These are phyloP conservation scores for Oscheius sp. DNA, from an alignment of 2,888 invertebrate genomes.

Conservation along the genomic window DNA sequence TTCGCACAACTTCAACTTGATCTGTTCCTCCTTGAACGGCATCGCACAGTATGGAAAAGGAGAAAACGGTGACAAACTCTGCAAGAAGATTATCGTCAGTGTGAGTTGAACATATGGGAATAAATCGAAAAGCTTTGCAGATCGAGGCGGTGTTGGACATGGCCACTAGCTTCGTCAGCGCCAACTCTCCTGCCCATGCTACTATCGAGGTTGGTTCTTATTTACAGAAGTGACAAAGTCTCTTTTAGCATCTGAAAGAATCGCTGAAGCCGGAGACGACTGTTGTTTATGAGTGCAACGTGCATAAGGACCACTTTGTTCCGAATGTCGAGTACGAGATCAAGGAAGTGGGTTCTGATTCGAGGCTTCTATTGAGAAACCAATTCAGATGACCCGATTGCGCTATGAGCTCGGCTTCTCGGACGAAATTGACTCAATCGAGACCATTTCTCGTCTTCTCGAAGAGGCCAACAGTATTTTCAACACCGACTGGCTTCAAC, in stretches of 20 bases:
- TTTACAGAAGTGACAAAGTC: not conserved
- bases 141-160: not conserved
- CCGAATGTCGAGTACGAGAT: not conserved
- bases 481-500: constrained; percentile 1
- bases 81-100: constrained; percentile 3
- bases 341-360: not conserved
- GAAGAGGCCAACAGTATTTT: constrained; percentile 20
- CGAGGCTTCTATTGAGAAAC: not conserved
- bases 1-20: not conserved
- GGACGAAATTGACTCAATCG: constrained; percentile 1
- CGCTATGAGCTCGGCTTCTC: constrained; percentile 14
- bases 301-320: not conserved
- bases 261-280: constrained; percentile 11
- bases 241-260: constrained; percentile 5
- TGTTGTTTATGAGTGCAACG: not conserved
- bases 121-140: too few species aligned
- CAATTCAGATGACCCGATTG: not conserved
- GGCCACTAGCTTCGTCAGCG: not conserved
- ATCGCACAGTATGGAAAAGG: constrained; percentile 5
- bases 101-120: not conserved
- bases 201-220: constrained; percentile 3
- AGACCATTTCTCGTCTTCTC: constrained; percentile 19
- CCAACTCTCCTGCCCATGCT: not conserved
- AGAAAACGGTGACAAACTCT: not conserved
- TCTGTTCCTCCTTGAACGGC: not conserved